phyloP scores from a whole-genome alignment of 2,797 vertebrate species.

The Sebastes aleutianus region DNA sequence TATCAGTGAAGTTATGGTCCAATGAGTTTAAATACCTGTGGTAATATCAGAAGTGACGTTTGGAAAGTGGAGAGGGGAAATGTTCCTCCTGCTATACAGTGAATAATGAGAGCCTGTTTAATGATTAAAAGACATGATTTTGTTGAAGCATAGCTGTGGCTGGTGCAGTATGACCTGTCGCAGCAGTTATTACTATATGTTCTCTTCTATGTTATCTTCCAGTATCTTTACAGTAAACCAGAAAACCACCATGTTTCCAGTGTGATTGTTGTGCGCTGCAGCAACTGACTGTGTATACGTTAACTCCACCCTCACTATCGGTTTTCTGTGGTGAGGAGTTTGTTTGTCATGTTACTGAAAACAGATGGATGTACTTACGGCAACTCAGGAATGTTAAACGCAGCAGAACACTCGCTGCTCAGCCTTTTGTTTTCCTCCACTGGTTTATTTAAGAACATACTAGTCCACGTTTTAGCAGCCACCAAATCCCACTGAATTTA shows the following conservation, averaged over 20 bases:
- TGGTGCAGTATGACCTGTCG: neutral
- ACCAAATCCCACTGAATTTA: neutral
- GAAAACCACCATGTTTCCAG: neutral
- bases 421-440: neutral
- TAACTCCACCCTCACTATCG: slow-evolving; percentile 73
- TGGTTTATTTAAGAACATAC: neutral
- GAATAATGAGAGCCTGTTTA: neutral
- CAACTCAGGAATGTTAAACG: slow-evolving; percentile 29
- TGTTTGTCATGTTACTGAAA: neutral
- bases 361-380: slow-evolving; percentile 41
- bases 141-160: neutral
- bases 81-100: neutral
- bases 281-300: slow-evolving; percentile 3
- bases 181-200: neutral
- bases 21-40: neutral
- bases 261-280: neutral
- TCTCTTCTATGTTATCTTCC: neutral
- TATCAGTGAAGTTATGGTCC: neutral
- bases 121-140: neutral
- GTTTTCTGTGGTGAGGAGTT: slow-evolving; percentile 6
- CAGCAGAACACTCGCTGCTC: neutral
- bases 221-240: neutral
- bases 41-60: neutral
- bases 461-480: neutral
- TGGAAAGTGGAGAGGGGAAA: neutral